These are phyloP conservation scores for Mythimna vitellina DNA, from an alignment of 2,888 invertebrate species.

Conservation along the genomic window DNA sequence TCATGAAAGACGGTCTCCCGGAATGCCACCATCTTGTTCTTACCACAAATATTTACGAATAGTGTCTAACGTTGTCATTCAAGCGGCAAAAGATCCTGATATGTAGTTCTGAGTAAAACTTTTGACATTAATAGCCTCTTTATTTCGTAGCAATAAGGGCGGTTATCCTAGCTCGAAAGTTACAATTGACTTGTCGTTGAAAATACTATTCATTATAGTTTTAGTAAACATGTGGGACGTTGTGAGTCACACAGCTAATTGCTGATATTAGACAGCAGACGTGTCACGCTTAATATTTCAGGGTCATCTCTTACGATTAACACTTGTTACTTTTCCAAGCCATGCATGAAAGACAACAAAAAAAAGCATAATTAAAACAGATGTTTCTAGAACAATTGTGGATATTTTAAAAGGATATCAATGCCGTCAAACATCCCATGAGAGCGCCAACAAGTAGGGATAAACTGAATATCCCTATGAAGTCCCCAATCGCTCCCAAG, in stretches of 20 bases:
- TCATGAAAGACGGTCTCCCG: too few relatives aligned
- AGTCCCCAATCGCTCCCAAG: slow-evolving; percentile 96
- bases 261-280: slow-evolving; percentile 2
- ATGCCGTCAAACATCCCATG: slow-evolving; percentile 98
- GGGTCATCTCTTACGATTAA: slow-evolving; percentile 10
- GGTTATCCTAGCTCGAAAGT: neutral
- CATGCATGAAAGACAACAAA: slow-evolving; percentile 21
- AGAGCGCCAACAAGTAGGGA: slow-evolving; percentile 97
- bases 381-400: neutral
- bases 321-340: slow-evolving; percentile 16
- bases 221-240: neutral
- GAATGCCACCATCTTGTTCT: too few relatives aligned
- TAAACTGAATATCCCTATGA: slow-evolving; percentile 97
- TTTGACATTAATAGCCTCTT: neutral
- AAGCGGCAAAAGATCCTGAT: too few relatives aligned
- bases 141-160: neutral
- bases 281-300: slow-evolving; percentile 14
- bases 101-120: neutral
- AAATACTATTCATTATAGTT: neutral
- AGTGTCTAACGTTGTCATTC: too few relatives aligned
- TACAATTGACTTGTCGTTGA: neutral
- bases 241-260: slow-evolving; percentile 23
- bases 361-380: neutral
- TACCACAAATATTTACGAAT: too few relatives aligned
- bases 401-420: slow-evolving; percentile 95